A percentile compares a stretch with the other conserved stretches of the same genome.
phyloP scores from a whole-genome alignment of 1,140 invertebrate species.

The Macrobrachium nipponense region DNA sequence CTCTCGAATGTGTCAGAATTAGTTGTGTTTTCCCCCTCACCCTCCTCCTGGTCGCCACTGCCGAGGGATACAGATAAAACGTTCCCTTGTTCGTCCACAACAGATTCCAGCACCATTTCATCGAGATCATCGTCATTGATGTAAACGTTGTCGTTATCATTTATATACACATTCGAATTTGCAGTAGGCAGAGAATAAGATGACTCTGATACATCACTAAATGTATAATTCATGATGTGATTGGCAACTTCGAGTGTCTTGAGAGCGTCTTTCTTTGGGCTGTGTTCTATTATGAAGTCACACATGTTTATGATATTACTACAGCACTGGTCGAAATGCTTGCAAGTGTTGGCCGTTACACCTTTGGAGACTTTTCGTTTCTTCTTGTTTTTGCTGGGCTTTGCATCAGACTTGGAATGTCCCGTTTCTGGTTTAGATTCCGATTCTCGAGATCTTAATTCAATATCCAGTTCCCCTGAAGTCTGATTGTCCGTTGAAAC shows the following conservation, averaged over 20 bases:
- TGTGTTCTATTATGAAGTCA: constrained; percentile 48
- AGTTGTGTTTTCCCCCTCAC: neutral
- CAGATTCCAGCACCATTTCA: constrained; percentile 35
- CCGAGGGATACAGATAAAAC: neutral
- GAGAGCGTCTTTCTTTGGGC: constrained; percentile 40
- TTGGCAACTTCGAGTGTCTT: constrained; percentile 29
- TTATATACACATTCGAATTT: neutral
- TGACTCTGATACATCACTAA: constrained; percentile 18
- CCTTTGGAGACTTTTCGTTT: constrained; percentile 8
- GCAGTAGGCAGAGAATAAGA: constrained; percentile 14
- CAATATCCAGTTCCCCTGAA: no score
- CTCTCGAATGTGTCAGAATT: neutral
- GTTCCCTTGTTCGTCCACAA: constrained; percentile 26
- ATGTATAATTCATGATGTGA: constrained; percentile 18
- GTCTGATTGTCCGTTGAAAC: no score
- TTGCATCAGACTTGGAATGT: neutral
- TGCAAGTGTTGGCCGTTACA: neutral
- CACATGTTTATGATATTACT: constrained; percentile 38
- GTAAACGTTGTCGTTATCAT: neutral
- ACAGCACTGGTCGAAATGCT: constrained; percentile 18
- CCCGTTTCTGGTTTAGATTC: neutral
- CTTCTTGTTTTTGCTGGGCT: constrained; percentile 6
- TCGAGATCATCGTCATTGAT: neutral
- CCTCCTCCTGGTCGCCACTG: constrained; percentile 11
- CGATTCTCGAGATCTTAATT: neutral